Conservation (phyloP, 2,888 invertebrate genomes). For the Perithous albicinctus region DNA sequence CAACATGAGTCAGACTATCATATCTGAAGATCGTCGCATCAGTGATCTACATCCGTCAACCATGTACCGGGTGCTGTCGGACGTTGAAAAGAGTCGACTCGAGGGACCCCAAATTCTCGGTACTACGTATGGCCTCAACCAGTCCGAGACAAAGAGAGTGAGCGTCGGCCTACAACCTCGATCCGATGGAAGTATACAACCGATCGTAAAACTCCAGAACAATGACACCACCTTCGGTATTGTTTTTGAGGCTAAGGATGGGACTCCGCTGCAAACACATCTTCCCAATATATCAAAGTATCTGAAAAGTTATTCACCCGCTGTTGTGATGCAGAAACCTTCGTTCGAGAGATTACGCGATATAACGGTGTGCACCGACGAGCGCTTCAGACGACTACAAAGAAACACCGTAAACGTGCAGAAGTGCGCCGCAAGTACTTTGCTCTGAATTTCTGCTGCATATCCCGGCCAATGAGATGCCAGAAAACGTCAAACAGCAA, state of each 20-base stretch:
- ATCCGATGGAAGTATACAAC: neutral
- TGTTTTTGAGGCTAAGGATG: neutral
- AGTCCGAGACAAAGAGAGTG: conserved; percentile 5
- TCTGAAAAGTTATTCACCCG: too few relatives aligned
- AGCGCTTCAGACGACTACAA: too few relatives aligned
- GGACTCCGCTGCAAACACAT: neutral
- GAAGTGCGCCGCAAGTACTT: too few relatives aligned
- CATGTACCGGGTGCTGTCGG: neutral
- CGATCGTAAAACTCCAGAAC: conserved; percentile 10
- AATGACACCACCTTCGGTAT: neutral
- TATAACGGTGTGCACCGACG: too few relatives aligned
- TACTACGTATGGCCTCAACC: conserved; percentile 13
- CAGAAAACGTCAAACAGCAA: too few relatives aligned
- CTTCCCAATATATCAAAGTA: neutral
- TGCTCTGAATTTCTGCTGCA: too few relatives aligned
- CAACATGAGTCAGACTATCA: conserved; percentile 2
- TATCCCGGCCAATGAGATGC: too few relatives aligned
- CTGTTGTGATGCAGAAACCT: too few relatives aligned
- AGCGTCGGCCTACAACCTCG: neutral
- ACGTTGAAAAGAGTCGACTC: conserved; percentile 1
- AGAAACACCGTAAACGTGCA: too few relatives aligned
- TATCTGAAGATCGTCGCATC: neutral
- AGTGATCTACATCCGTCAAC: neutral
- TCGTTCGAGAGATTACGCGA: too few relatives aligned
- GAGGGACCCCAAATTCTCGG: neutral